A percentile compares a stretch with the other conserved stretches of the same genome.
phyloP scores from a whole-genome alignment of 2,797 vertebrate genomes.

The Rhadinocentrus ornatus region DNA sequence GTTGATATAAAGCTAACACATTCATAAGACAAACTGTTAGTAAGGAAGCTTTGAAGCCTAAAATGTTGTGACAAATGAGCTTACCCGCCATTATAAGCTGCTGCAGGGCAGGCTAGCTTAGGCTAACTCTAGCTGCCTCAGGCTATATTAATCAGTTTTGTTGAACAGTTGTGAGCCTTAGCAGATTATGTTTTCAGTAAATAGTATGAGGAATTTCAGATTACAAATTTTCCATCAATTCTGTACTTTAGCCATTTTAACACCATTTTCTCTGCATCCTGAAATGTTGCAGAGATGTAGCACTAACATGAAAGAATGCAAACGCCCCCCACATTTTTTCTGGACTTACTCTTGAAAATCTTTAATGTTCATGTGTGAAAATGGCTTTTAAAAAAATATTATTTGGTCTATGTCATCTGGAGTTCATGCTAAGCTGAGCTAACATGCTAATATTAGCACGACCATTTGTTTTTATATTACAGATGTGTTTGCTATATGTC shows the following conservation, averaged over 20 bases:
- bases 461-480: neutral
- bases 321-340: too few species aligned
- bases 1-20: neutral
- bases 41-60: neutral
- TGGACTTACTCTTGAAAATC: too few species aligned
- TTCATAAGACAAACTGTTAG: neutral
- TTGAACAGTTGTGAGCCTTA: neutral
- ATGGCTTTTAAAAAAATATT: neutral
- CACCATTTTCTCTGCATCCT: too few species aligned
- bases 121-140: too few species aligned
- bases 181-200: neutral
- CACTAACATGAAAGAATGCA: too few species aligned
- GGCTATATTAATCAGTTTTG: neutral
- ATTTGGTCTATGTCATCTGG: neutral
- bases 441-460: neutral
- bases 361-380: too few species aligned
- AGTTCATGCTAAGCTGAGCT: neutral
- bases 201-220: too few species aligned
- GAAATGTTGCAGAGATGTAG: too few species aligned
- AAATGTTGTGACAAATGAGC: neutral
- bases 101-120: neutral
- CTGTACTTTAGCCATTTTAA: too few species aligned
- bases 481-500: neutral
- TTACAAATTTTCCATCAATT: too few species aligned
- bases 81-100: neutral